phyloP scores from a whole-genome alignment of 64 coral and sea anemone species.

The Acropora yongei region DNA sequence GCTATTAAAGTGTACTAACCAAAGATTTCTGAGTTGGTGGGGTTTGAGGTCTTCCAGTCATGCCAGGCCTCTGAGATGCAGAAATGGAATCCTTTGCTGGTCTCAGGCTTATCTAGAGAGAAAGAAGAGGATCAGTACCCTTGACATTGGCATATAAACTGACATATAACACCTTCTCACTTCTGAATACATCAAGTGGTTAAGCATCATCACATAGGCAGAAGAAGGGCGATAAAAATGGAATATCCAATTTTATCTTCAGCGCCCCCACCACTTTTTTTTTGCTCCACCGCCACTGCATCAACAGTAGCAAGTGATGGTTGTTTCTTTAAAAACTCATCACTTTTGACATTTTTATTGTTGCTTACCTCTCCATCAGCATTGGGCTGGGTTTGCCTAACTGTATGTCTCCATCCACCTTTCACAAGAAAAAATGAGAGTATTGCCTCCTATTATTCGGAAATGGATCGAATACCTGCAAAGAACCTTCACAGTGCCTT shows the following conservation, averaged over 20 bases:
- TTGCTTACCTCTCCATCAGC: slow-evolving; percentile 85
- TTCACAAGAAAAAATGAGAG: background rate
- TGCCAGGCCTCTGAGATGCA: slow-evolving; percentile 68
- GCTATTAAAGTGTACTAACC: background rate
- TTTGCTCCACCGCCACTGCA: no score
- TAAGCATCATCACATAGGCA: no score
- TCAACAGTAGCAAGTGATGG: no score
- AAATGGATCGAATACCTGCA: background rate
- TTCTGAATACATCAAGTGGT: no score
- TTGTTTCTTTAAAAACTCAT: background rate
- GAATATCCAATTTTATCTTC: no score
- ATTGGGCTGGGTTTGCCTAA: slow-evolving; percentile 56
- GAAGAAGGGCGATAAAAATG: no score
- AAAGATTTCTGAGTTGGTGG: slow-evolving; percentile 38
- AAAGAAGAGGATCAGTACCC: background rate
- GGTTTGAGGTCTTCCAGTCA: slow-evolving; percentile 56
- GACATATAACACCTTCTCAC: no score
- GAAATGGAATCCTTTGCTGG: slow-evolving; percentile 95
- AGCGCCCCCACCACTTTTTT: no score
- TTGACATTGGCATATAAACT: no score
- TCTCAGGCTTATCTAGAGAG: slow-evolving; percentile 85
- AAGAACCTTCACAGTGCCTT: background rate
- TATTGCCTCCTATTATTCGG: no score
- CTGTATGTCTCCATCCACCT: slow-evolving; percentile 68
- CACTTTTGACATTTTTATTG: no score